Evolutionary conservation across 2,113 vertebrate species (phyloP).

Genomic region (Eclectus roratus): DNA sequence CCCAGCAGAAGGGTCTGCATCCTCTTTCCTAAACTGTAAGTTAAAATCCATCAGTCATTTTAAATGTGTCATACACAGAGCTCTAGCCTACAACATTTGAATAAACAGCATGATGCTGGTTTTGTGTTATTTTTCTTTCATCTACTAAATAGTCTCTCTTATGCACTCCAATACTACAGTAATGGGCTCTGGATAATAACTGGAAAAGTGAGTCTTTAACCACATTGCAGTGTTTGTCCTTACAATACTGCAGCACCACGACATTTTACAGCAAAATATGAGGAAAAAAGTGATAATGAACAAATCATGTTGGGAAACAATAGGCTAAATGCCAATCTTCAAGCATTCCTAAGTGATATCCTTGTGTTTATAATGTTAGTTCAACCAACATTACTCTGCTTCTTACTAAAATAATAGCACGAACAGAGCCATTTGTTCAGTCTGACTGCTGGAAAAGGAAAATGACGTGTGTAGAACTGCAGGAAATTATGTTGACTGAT

Average conservation of each 20-base stretch:
- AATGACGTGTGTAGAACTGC: conserved; percentile 43
- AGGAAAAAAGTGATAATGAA: conserved; percentile 13
- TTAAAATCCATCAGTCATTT: conserved; percentile 42
- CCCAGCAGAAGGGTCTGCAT: neutral
- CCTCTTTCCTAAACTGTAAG: neutral
- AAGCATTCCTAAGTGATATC: conserved; percentile 43
- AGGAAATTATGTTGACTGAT: conserved; percentile 72
- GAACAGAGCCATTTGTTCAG: conserved; percentile 63
- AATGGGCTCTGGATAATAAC: conserved; percentile 2
- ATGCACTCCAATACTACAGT: neutral
- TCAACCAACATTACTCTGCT: conserved; percentile 56
- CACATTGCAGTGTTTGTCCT: conserved; percentile 17
- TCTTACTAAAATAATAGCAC: conserved; percentile 58
- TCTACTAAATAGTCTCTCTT: neutral
- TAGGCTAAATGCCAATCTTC: conserved; percentile 32
- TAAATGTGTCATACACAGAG: neutral
- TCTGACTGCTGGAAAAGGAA: conserved; percentile 44
- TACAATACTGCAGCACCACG: neutral
- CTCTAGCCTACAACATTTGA: conserved; percentile 24
- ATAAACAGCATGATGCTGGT: neutral
- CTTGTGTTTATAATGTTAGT: conserved; percentile 55
- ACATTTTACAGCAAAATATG: conserved; percentile 16
- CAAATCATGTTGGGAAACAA: conserved; percentile 30
- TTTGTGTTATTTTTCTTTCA: conserved; percentile 27
- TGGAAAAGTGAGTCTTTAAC: conserved; percentile 8